Base-by-base conservation (phyloP, 2,888 invertebrate genomes). In the Xestoiulus laeticollis region DNA sequence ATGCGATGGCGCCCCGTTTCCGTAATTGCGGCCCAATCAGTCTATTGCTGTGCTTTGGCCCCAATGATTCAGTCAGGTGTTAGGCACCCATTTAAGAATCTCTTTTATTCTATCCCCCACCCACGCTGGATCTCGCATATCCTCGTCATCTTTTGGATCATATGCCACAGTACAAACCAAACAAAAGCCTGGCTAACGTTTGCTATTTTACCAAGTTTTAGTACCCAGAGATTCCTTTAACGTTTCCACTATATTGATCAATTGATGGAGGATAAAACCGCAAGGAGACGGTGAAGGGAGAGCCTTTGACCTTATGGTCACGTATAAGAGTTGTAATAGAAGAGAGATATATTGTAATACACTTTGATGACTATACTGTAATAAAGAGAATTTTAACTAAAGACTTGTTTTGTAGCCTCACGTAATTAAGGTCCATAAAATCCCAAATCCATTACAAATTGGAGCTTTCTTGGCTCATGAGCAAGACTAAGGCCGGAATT, bases 161-260 rank as follows among this genome's bases (percentile, higher is more conserved):
- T 30, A 78, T 26, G 78, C 26, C 16, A 78, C 78, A 78, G 78
- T 78, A 78, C 78, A 78, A 78, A 78, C 78, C 26, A 26, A 68
- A 26, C 48, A 26, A 26, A 68, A 68, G 26, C 68, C 78, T 78
- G 78, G 78, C 78, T 14, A 30, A 16, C 30, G 30, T 30, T 78
- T 78, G 78, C 78, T 78, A 78, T 78, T 78, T 78, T 78, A 26
- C 78, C 78, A 78, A 78, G 68, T 78, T 30, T 78, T 32, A 78
- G 30, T 26, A 26, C 78, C 78, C 78, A 30, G 78, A 68, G 68
- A 78, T 78, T 78, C 30, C 78, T 78, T 38, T 78, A 78, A 78
- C 30, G 78, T 78, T 78, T 78, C 14, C 78, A 78, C 78, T 32
- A 30, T 78, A 30, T 78, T 78, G 78, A 78, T 78, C 68, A 26